These are phyloP conservation scores for Triplophysa yarkandensis DNA, from an alignment of 2,797 vertebrate species.

Conservation along the genomic window DNA sequence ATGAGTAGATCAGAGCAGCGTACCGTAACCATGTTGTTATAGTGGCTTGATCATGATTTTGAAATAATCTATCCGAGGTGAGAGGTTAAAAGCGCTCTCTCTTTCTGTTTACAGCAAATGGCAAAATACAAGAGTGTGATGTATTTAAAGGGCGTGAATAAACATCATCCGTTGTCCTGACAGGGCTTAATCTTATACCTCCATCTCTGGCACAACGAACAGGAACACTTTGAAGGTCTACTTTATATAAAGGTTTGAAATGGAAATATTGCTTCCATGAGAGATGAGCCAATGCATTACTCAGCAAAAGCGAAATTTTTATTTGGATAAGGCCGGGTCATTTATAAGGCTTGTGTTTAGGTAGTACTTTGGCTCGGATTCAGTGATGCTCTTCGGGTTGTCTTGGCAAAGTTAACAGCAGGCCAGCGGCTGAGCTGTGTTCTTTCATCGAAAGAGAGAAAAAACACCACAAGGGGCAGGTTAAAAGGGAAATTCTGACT, in stretches of 20 bases:
- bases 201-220: background rate
- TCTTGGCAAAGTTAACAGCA: constrained; percentile 36
- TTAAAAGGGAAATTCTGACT: constrained; percentile 32
- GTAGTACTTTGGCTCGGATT: constrained; percentile 32
- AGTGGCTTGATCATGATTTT: constrained; percentile 48
- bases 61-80: constrained; percentile 55
- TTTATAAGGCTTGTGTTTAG: constrained; percentile 47
- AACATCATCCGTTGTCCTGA: constrained; percentile 61
- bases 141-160: constrained; percentile 54
- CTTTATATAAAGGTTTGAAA: constrained; percentile 50
- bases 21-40: constrained; percentile 19
- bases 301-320: constrained; percentile 43
- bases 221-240: constrained; percentile 43
- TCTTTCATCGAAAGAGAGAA: constrained; percentile 17
- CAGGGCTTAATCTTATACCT: constrained; percentile 46
- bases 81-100: constrained; percentile 62
- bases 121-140: constrained; percentile 52
- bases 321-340: constrained; percentile 44
- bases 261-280: constrained; percentile 48
- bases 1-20: constrained; percentile 17
- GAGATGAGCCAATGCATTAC: constrained; percentile 40
- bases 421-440: constrained; percentile 29
- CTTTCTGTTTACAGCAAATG: constrained; percentile 58
- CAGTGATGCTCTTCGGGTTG: constrained; percentile 38
- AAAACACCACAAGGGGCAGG: constrained; percentile 15